Evolutionary conservation across 2,797 vertebrate species (phyloP).

Genomic region (Agapornis canus): DNA sequence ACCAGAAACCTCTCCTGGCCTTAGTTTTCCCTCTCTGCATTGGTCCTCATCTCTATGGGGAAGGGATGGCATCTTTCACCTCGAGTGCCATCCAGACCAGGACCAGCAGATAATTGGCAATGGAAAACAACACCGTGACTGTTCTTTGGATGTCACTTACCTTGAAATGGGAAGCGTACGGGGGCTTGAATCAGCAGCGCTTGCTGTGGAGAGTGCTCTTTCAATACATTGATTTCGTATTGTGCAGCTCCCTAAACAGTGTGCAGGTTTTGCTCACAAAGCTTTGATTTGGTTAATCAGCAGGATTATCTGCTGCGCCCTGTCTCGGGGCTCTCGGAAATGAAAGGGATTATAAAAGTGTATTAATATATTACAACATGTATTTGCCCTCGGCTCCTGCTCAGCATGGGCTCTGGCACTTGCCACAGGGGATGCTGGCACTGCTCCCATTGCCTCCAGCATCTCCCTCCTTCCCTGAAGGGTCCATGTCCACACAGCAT

Average conservation of each 20-base stretch:
- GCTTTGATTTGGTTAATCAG: conserved; percentile 49
- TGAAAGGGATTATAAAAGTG: conserved; percentile 20
- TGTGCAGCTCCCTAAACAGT: not conserved
- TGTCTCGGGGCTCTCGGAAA: conserved; percentile 19
- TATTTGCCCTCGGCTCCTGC: not conserved
- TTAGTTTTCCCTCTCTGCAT: not conserved
- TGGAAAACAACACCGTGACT: not conserved
- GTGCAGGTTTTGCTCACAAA: not conserved
- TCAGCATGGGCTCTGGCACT: not conserved
- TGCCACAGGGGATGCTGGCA: not conserved
- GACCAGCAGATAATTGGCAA: not conserved
- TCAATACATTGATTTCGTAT: not conserved
- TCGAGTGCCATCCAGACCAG: not conserved
- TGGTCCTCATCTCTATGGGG: not conserved
- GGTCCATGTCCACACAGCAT: accelerated
- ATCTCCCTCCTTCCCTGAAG: not conserved
- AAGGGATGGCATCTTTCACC: not conserved
- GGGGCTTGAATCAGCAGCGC: not conserved
- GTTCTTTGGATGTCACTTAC: not conserved
- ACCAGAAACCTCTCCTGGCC: not conserved
- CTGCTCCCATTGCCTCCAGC: not conserved
- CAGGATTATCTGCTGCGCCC: not conserved
- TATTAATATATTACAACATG: conserved; percentile 14
- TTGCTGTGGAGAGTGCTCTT: not conserved
- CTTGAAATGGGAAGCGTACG: not conserved